Percentiles rank a stretch among this genome's conserved stretches.
Evolutionary conservation across 2,888 invertebrate genomes (phyloP).

Genomic region (Ashinkailepas kermadecensis): DNA sequence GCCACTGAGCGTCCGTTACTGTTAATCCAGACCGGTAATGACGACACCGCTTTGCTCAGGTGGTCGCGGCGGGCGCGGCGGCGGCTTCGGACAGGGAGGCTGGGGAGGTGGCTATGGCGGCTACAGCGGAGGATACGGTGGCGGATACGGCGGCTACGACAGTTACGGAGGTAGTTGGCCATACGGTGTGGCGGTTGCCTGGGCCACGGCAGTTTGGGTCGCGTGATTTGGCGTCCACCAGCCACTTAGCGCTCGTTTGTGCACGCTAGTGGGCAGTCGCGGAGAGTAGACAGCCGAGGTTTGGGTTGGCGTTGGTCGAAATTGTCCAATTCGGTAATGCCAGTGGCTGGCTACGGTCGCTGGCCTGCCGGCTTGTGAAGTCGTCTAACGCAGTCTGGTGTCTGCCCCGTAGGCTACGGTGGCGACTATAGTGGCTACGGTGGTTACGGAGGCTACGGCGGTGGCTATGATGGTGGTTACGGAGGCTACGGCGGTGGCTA

Average conservation of each 20-base stretch:
- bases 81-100: not conserved
- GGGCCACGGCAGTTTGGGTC: too few species aligned
- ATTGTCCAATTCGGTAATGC: too few species aligned
- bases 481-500: conserved; percentile 35
- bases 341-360: too few species aligned
- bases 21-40: not conserved
- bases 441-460: conserved; percentile 35
- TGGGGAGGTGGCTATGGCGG: conserved; percentile 1
- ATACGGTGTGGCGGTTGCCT: too few species aligned
- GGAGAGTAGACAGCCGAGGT: too few species aligned
- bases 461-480: conserved; percentile 33
- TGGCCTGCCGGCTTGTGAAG: too few species aligned
- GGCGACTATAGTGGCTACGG: conserved; percentile 33
- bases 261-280: too few species aligned
- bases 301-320: too few species aligned
- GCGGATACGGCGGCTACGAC: conserved; percentile 37
- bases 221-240: too few species aligned
- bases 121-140: conserved; percentile 34
- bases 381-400: too few species aligned
- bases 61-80: not conserved
- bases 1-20: not conserved
- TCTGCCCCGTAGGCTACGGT: conserved; percentile 29
- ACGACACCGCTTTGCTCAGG: not conserved
- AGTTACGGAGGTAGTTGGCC: conserved; percentile 36
- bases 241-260: too few species aligned